Evolutionary conservation across 2,797 vertebrate genomes (phyloP), one percentile per base, ranked within the genome.

Genomic region (Melopsittacus undulatus): DNA sequence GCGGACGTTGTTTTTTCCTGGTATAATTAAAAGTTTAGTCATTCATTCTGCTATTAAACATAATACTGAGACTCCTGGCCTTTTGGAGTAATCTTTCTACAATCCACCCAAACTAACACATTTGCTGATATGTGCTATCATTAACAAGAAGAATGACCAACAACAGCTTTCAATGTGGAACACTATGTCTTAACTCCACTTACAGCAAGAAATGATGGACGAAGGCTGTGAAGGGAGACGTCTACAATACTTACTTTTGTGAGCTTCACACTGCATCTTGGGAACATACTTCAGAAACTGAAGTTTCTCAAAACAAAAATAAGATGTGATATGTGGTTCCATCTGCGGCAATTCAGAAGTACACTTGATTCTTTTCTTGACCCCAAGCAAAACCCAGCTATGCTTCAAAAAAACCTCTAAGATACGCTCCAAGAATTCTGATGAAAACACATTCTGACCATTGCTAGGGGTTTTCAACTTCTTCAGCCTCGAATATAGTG

Each of bases 291-390:
- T 74, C 46, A 85, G 69, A 79, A 78, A 54, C 0, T 43, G 32
- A 92, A 80, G 24, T 9, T 46, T 93, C 64, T 77, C 51, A 76
- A 81, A 95, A 81, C 29, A 89, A 79, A 89, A 83, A 22, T 26
- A 82, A 62, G 34, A 61, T 7, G 5, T 7, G 11, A 74, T 43
- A 9, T 32, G 24, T 43, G 45, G 54, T 68, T 84, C 15, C 48
- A 84, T 49, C 61, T 46, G 43, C 2, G 1, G 48, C 30, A 46
- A 67, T 67, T 87, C 74, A 56, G 14, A 80, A 51, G 27, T 20
- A 91, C 13, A 43, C 13, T 40, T 63, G 22, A 70, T 61, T 62
- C 18, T 74, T 67, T 56, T 38, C 64, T 92, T 75, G 40, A 77
- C 12, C 40, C 20, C 56, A 75, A 64, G 26, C 13, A 92, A 94